These are phyloP conservation scores for Chondrilla cf. caribensis DNA, from an alignment of 37 sponge, comb jelly and placozoan species.

Conservation along the genomic window DNA sequence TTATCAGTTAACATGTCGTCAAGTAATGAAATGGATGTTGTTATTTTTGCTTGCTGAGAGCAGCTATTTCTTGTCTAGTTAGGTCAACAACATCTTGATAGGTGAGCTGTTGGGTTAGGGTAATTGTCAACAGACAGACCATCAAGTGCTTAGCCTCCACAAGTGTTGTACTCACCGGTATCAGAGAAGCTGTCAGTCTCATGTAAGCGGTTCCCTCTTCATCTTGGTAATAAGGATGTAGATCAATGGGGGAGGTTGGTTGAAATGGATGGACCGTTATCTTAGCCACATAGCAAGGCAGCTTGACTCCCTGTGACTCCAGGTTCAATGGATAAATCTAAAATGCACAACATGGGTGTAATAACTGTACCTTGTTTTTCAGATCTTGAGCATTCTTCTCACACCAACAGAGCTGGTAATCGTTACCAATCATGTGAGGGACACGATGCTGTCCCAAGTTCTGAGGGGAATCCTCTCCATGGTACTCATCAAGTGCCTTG, in stretches of 20 bases:
- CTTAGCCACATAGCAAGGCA: constrained; percentile 49
- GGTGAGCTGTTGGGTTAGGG: constrained; percentile 16
- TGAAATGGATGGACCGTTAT: constrained; percentile 42
- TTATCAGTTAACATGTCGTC: not conserved
- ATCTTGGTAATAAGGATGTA: constrained; percentile 50
- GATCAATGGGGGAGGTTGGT: not conserved
- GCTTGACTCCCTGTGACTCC: constrained; percentile 22
- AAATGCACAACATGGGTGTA: not conserved
- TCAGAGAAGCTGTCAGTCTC: constrained; percentile 44
- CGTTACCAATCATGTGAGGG: not conserved
- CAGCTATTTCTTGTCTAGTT: constrained; percentile 12
- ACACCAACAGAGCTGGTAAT: constrained; percentile 55
- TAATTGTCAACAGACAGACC: not conserved
- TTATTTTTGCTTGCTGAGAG: no score
- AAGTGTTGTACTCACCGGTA: not conserved
- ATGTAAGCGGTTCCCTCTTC: constrained; percentile 59
- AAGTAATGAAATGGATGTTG: not conserved
- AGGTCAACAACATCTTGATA: constrained; percentile 57
- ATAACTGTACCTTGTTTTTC: constrained; percentile 15
- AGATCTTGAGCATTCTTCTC: constrained; percentile 22
- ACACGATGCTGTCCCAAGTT: not conserved
- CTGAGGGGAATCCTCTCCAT: not conserved
- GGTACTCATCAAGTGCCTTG: not conserved
- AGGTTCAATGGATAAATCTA: not conserved
- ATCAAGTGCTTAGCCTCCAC: not conserved